These are phyloP conservation scores for Platichthys flesus DNA, from an alignment of 2,113 vertebrate genomes.

Conservation along the genomic window DNA sequence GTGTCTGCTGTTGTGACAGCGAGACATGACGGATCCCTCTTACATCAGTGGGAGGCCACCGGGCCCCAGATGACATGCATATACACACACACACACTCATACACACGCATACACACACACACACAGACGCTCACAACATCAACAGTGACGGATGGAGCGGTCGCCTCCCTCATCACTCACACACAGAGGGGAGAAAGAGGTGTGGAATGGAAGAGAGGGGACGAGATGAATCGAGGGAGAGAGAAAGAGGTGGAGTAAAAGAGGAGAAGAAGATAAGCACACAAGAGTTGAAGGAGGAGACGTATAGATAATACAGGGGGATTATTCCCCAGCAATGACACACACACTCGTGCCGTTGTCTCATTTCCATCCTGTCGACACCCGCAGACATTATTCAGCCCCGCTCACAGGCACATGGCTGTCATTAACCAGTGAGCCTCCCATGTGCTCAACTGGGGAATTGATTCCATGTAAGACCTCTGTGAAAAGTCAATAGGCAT, in stretches of 20 bases:
- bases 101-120: slow-evolving; percentile 15
- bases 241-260: neutral
- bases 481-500: slow-evolving; percentile 69
- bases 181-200: slow-evolving; percentile 21
- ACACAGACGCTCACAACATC: slow-evolving; percentile 27
- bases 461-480: slow-evolving; percentile 64
- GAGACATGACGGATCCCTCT: slow-evolving; percentile 72
- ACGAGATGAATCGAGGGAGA: neutral
- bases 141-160: slow-evolving; percentile 62
- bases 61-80: slow-evolving; percentile 54
- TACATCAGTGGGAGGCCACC: slow-evolving; percentile 67
- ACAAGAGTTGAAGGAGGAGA: neutral
- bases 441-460: slow-evolving; percentile 35
- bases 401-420: slow-evolving; percentile 1
- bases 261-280: neutral
- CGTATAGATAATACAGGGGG: neutral
- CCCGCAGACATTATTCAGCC: slow-evolving; percentile 33
- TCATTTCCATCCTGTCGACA: slow-evolving; percentile 46
- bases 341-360: neutral
- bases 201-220: slow-evolving; percentile 5
- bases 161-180: slow-evolving; percentile 61
- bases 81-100: slow-evolving; percentile 25
- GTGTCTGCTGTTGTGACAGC: slow-evolving; percentile 72
- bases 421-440: slow-evolving; percentile 52
- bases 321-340: slow-evolving; percentile 32